Conservation (phyloP, 2,797 vertebrate genomes). For the Amazonetta brasiliensis region DNA sequence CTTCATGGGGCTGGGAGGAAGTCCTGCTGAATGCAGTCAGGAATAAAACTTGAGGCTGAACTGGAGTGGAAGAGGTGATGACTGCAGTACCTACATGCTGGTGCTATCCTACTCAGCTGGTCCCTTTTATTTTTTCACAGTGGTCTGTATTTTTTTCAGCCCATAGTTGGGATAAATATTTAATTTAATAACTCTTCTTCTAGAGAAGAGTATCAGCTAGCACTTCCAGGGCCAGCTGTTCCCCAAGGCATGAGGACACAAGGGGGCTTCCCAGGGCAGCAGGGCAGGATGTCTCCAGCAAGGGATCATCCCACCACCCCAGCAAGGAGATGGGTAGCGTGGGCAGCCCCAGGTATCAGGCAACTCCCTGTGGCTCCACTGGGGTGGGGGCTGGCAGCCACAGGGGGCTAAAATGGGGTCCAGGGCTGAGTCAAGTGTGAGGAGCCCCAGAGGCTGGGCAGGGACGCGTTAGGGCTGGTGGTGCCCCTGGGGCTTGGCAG, state of each 20-base stretch:
- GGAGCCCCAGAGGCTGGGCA: not conserved
- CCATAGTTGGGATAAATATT: not conserved
- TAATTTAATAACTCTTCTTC: not conserved
- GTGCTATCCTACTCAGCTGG: not conserved
- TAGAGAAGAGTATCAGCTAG: not conserved
- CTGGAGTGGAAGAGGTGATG: not conserved
- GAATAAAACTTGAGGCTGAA: not conserved
- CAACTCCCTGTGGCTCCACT: not conserved
- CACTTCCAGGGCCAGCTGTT: not conserved
- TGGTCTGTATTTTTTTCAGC: not conserved
- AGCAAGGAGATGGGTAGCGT: not conserved
- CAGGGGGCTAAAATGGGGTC: rapidly evolving
- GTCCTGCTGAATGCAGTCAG: not conserved
- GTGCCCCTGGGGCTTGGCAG: not conserved
- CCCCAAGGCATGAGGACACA: not conserved
- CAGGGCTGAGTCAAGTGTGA: not conserved
- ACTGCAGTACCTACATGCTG: not conserved
- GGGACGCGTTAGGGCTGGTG: not conserved
- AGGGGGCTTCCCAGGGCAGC: not conserved
- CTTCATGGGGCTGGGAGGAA: not conserved
- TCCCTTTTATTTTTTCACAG: not conserved
- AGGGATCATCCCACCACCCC: not conserved
- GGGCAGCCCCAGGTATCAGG: not conserved
- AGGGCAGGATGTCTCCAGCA: not conserved
- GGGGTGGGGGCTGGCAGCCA: not conserved